phyloP scores from a whole-genome alignment of 2,888 invertebrate species.

The Thelaira solivaga region DNA sequence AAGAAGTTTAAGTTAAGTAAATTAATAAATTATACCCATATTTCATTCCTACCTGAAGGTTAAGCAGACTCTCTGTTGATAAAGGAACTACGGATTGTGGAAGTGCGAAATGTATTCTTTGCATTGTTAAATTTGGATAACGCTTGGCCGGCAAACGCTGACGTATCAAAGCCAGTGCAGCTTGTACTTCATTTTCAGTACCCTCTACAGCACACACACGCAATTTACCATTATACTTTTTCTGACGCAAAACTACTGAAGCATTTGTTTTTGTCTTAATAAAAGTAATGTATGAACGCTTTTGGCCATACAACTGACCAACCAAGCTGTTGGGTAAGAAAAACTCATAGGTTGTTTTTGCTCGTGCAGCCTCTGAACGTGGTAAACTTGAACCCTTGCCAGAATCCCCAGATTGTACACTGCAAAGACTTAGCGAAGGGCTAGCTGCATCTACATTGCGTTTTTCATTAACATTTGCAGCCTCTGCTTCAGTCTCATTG shows the following conservation, averaged over 20 bases:
- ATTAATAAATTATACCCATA: too few species aligned
- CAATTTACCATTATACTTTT: slow-evolving; percentile 84
- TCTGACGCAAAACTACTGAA: slow-evolving; percentile 84
- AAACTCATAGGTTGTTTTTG: slow-evolving; percentile 80
- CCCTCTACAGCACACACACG: slow-evolving; percentile 92
- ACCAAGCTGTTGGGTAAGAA: slow-evolving; percentile 86
- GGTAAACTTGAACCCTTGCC: slow-evolving; percentile 76
- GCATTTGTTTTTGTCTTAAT: slow-evolving; percentile 89
- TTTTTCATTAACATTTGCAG: slow-evolving; percentile 64
- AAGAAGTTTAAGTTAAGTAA: too few species aligned
- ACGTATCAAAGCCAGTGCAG: slow-evolving; percentile 89
- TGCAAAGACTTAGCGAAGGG: slow-evolving; percentile 81
- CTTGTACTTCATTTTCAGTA: slow-evolving; percentile 86
- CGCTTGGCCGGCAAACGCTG: slow-evolving; percentile 89
- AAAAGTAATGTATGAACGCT: slow-evolving; percentile 88
- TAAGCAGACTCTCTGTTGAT: slow-evolving; percentile 73
- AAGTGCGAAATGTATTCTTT: slow-evolving; percentile 74
- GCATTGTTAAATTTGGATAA: slow-evolving; percentile 87
- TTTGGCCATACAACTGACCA: slow-evolving; percentile 91
- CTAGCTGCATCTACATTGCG: slow-evolving; percentile 78
- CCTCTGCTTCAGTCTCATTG: slow-evolving; percentile 23
- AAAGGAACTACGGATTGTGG: slow-evolving; percentile 76
- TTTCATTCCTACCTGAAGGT: slow-evolving; percentile 78
- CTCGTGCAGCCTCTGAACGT: slow-evolving; percentile 72
- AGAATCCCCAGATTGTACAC: slow-evolving; percentile 75